Evolutionary conservation across 2,113 vertebrate species (phyloP), one percentile per base, ranked within the genome.

Genomic region (Alexandromys fortis): DNA sequence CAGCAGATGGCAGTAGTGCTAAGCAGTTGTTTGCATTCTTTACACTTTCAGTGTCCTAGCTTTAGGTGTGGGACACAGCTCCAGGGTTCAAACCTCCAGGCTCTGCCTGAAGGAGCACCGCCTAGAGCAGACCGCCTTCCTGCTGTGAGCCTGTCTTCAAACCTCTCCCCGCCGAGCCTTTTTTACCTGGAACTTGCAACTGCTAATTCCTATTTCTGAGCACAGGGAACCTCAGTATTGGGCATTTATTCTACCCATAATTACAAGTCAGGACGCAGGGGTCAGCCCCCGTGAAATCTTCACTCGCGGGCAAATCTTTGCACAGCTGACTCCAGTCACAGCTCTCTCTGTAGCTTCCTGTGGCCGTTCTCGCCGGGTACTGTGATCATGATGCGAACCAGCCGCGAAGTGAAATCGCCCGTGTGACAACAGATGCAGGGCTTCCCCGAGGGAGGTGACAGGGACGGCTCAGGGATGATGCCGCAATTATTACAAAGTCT

Each of bases 1-100:
- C 95, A 93, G 61, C 93, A 97, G 90, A 61, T 95, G 93, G 95
- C 97, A 94, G 79, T 49, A 91, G 75, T 63, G 83, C 86, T 87
- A 91, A 93, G 94, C 38, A 96, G 77, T 63, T 75, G 33, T 38
- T 78, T 68, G 33, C 70, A 47, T 65, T 26, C 12, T 67, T 61
- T 49, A 7, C 30, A 55, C 58, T 33, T n/a, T 47, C 13, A 35
- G 6, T 81, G 49, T 33, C 86, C 38, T 73, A 55, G 72, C 73
- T 89, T 68, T 45, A 63, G 68, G 16, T n/a, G 26, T 77, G 81
- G 78, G 72, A 10, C 13, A 9, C 22, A 42, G 45, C 35, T 77
- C 61, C 78, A 75, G 30, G 61, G 28, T 26, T 72, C 73, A 47
- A 72, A 28, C 10, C 61, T 30, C 7, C 10, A 61, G 65, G 19